A percentile compares a stretch with the other conserved stretches of the same genome.
These are phyloP conservation scores for Sinocyclocheilus rhinocerous DNA, from an alignment of 2,113 vertebrate species.

Conservation along the genomic window DNA sequence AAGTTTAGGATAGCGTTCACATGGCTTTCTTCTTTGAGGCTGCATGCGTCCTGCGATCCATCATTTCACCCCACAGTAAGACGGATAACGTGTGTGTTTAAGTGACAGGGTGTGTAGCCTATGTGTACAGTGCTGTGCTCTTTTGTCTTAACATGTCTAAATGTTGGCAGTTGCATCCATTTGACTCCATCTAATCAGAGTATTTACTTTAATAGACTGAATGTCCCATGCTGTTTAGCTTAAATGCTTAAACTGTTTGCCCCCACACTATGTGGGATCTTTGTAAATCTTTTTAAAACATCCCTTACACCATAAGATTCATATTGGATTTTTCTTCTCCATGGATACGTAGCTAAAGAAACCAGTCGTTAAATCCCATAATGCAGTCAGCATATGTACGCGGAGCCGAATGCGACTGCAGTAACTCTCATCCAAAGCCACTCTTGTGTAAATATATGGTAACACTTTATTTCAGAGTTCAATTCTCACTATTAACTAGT, in stretches of 20 bases:
- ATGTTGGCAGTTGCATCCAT: neutral
- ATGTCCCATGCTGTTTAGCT: neutral
- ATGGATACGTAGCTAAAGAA: neutral
- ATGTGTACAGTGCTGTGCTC: neutral
- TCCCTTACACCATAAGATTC: neutral
- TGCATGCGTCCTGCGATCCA: constrained; percentile 62
- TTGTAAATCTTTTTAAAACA: constrained; percentile 24
- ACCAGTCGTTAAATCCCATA: neutral
- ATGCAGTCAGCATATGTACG: neutral
- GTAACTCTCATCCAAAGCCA: neutral
- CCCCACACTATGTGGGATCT: neutral
- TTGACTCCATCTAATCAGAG: neutral
- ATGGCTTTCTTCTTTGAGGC: constrained; percentile 74
- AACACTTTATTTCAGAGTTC: no score
- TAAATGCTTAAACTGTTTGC: neutral
- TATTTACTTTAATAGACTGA: neutral
- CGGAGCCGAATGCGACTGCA: neutral
- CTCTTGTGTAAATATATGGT: no score
- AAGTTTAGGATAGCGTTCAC: constrained; percentile 21
- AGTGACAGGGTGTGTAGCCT: neutral
- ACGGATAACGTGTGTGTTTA: neutral
- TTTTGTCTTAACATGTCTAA: neutral
- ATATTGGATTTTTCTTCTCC: neutral
- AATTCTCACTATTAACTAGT: no score
- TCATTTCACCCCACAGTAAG: constrained; percentile 63